phyloP scores from a whole-genome alignment of 2,797 vertebrate species.

The Phalloptychus januarius region DNA sequence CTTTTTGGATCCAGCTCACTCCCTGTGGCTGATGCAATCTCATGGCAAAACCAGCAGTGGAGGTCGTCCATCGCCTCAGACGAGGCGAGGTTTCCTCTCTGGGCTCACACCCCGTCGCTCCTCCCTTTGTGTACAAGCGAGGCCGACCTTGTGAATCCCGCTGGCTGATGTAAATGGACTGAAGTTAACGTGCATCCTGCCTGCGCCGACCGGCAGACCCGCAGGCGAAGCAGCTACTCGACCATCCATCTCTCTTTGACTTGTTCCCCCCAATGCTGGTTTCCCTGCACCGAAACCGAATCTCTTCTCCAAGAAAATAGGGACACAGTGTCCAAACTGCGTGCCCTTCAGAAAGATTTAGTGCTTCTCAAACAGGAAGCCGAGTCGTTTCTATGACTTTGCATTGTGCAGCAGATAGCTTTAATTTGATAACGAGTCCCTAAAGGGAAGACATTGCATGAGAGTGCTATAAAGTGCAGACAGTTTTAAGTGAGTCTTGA shows the following conservation, averaged over 20 bases:
- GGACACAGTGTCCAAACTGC: conserved; percentile 41
- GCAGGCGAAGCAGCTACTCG: conserved; percentile 39
- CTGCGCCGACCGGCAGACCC: conserved; percentile 59
- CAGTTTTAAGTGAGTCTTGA: conserved; percentile 51
- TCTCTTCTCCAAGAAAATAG: conserved; percentile 28
- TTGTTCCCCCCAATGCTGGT: conserved; percentile 18
- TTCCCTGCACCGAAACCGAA: conserved; percentile 14
- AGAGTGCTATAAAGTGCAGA: conserved; percentile 18
- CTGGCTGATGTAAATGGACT: conserved; percentile 69
- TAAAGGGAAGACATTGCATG: conserved; percentile 39
- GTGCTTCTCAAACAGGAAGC: conserved; percentile 27
- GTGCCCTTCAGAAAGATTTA: conserved; percentile 28
- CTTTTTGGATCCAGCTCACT: conserved; percentile 37
- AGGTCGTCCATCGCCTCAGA: conserved; percentile 60
- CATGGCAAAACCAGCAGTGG: conserved; percentile 62
- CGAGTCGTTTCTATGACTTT: conserved; percentile 6
- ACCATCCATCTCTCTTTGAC: conserved; percentile 17
- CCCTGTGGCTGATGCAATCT: conserved; percentile 74
- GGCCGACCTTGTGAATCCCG: conserved; percentile 61
- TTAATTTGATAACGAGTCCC: conserved; percentile 48
- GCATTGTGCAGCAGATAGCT: conserved; percentile 24
- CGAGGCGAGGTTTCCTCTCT: conserved; percentile 70
- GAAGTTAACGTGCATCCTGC: conserved; percentile 74
- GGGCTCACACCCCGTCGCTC: conserved; percentile 12
- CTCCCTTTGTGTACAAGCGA: conserved; percentile 48